Base-by-base conservation (phyloP, 2,797 vertebrate species). In the Danio choprae region DNA sequence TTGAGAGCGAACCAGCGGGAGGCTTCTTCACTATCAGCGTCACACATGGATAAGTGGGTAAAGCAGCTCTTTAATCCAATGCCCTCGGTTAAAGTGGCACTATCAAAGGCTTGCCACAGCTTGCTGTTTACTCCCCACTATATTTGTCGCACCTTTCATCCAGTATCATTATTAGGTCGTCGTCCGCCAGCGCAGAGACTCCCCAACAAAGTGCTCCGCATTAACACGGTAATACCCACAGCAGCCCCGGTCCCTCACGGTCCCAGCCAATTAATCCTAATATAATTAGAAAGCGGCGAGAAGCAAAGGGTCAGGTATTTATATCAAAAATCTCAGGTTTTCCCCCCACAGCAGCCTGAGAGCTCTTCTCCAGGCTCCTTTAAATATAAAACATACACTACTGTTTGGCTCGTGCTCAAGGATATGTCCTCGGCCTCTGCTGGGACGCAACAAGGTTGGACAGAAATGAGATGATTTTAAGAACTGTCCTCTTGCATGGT, bases 191-290 rank as follows among this genome's bases (percentile, higher is more conserved):
- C 75, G 80, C 81, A 59, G 83, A 80, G 70, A 74, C 85, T 70
- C 40, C 74, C 81, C 82, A 74, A 82, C 85, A 90, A 86, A 90
- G 87, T 84, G 84, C 68, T 83, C 63, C 46, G 79, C 77, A 84
- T 89, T 90, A 82, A 89, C 81, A 87, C 81, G 74, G 77, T 44
- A 83, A 84, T 87, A 85, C 81, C 82, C 82, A 80, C 75, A 77
- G 84, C 74, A 77, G 84, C 83, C 29, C 50, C 9, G 46, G 85
- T 91, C 92, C 91, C 91, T 88, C 77, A 70, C 82, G 91, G 20
- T 89, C 87, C 89, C 85, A 88, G 90, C 83, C 90, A 92, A 93
- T 93, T 93, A 92, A 92, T 93, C 88, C 85, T 90, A 89, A 92
- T 90, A 91, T 92, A 92, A 93, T 92, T 93, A 92, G 88, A 92